Base-by-base conservation (phyloP, 2,113 vertebrate species). In the Alligator mississippiensis region DNA sequence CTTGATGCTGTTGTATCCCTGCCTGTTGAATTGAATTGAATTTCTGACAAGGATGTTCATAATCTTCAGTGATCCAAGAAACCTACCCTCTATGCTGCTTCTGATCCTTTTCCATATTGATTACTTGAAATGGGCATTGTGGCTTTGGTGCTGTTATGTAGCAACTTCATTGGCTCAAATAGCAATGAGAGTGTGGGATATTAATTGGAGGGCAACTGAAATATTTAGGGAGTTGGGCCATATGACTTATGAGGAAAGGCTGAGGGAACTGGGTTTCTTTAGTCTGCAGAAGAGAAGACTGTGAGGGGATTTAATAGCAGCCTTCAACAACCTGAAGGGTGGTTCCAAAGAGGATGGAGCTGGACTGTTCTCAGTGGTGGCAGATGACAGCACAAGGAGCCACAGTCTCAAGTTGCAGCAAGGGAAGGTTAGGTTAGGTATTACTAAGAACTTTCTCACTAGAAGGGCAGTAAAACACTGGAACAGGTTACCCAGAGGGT, bases 41-140 rank as follows among this genome's bases (percentile, higher is more conserved):
- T 60, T 89, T 61, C 58, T 21, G n/a, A 68, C 59, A 22, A 80
- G 12, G 34, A 13, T 16, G 14, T 22, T 3, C 9, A 27, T 84
- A 38, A 19, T 9, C 77, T 80, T 38, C 87, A 22, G 9, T 75
- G 16, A 75, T 75, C 59, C 8, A 5, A 74, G 3, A 76, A 4
- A 4, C 25, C 85, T 60, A 59, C 7, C 0, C 0, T 27, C 55
- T 47, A 47, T 47, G 1, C 0, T 6, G 38, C 13, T 90, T 89
- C 18, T 28, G 22, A 4, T 77, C 25, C 38, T 2, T 80, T 87
- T 13, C 4, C 13, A 9, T 47, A 47, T 47, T 47, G 47, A 47
- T 47, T 47, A 47, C 47, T 47, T 47, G 47, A 47, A 47, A 47
- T 47, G 47, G 47, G 0, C 38, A 7, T 1, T 16, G 58, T 8